Conservation (phyloP, 2,113 vertebrate genomes). For the Phoxinus phoxinus region DNA sequence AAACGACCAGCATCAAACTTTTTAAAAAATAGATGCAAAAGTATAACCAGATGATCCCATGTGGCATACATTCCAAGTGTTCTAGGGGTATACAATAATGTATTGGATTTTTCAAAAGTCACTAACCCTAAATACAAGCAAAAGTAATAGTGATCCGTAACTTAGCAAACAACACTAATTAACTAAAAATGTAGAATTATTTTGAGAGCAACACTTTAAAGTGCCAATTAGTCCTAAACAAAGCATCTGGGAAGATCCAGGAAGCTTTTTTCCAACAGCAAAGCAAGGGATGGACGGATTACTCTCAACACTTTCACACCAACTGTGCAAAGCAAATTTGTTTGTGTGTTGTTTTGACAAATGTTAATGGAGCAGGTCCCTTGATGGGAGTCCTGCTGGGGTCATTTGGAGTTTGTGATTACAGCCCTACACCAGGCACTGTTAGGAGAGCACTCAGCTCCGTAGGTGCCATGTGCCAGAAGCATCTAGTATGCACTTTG, state of each 20-base stretch:
- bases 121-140: background rate
- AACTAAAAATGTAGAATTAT: background rate
- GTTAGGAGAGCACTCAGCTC: constrained; percentile 19
- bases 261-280: background rate
- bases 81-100: no score
- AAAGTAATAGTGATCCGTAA: background rate
- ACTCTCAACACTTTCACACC: constrained; percentile 54
- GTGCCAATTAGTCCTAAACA: background rate
- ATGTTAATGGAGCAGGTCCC: constrained; percentile 69
- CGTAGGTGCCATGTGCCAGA: constrained; percentile 53
- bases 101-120: background rate
- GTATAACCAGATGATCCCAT: no score
- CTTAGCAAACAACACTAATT: background rate
- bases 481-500: constrained; percentile 63
- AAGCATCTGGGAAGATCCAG: background rate
- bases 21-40: no score
- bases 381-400: constrained; percentile 60
- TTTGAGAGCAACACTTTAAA: constrained; percentile 26
- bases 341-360: constrained; percentile 68
- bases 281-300: background rate
- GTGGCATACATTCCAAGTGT: no score
- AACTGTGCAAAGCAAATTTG: constrained; percentile 69
- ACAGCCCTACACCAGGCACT: constrained; percentile 34
- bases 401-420: constrained; percentile 62
- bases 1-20: no score